A percentile compares a stretch with the other conserved stretches of the same genome.
phyloP scores from a whole-genome alignment of 2,888 invertebrate species.

The Ophion slaviceki region DNA sequence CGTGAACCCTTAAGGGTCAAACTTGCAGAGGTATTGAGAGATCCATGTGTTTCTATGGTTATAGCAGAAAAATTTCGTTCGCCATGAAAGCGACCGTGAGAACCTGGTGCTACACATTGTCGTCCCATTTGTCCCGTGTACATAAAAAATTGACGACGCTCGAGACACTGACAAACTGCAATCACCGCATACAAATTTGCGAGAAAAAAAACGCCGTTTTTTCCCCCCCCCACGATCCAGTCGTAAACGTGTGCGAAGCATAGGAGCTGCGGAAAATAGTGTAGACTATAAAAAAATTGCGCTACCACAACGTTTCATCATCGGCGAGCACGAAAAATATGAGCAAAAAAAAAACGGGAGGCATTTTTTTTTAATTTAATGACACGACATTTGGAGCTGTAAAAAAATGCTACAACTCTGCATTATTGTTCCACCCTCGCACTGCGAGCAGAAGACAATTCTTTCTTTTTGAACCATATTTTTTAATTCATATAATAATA shows the following conservation, averaged over 20 bases:
- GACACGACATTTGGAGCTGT: background rate
- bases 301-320: background rate
- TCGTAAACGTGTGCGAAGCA: background rate
- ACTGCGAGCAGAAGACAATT: background rate
- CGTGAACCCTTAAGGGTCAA: too few species aligned
- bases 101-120: background rate
- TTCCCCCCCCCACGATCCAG: background rate
- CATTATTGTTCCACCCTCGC: background rate
- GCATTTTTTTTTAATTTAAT: background rate
- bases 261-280: background rate
- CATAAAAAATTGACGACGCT: background rate
- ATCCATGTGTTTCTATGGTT: background rate
- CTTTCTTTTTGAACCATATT: background rate
- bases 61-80: background rate
- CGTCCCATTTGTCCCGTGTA: background rate
- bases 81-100: background rate
- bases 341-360: background rate
- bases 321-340: background rate
- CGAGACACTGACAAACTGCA: background rate
- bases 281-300: background rate
- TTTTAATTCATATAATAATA: background rate
- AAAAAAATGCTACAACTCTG: background rate
- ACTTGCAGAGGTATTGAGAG: too few species aligned
- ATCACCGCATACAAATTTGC: background rate
- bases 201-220: background rate